Conservation (phyloP, 2,113 vertebrate genomes). For the Perca schrenkii region DNA sequence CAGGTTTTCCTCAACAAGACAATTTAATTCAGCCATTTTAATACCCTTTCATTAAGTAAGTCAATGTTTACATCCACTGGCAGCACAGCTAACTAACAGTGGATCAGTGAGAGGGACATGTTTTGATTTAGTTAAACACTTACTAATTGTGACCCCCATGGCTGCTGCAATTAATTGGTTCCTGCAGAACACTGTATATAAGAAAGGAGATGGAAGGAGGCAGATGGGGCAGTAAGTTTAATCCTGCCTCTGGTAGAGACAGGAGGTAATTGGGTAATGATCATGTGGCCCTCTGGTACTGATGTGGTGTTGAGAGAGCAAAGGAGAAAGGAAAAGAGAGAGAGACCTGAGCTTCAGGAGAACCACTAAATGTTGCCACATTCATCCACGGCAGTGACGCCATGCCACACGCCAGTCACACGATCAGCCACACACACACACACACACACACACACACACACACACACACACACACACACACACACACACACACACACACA, state of each 20-base stretch:
- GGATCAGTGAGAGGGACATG: slow-evolving; percentile 47
- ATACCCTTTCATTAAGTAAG: slow-evolving; percentile 50
- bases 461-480: background rate
- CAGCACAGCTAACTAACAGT: slow-evolving; percentile 20
- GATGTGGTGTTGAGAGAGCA: slow-evolving; percentile 76
- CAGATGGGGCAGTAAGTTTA: slow-evolving; percentile 60
- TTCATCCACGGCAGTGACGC: slow-evolving; percentile 73
- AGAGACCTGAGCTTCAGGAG: slow-evolving; percentile 70
- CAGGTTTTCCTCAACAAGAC: slow-evolving; percentile 16
- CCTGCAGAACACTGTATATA: slow-evolving; percentile 50
- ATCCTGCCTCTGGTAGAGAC: slow-evolving; percentile 62
- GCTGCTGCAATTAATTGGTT: slow-evolving; percentile 73
- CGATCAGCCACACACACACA: slow-evolving; percentile 43
- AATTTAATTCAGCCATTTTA: background rate
- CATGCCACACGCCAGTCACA: slow-evolving; percentile 71
- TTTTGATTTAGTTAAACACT: slow-evolving; percentile 75
- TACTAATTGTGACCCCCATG: slow-evolving; percentile 74
- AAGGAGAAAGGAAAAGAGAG: slow-evolving; percentile 72
- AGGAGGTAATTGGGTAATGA: slow-evolving; percentile 76
- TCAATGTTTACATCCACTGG: slow-evolving; percentile 53
- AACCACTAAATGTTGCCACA: slow-evolving; percentile 84
- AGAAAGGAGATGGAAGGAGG: slow-evolving; percentile 46
- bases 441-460: slow-evolving; percentile 18
- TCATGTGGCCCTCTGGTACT: slow-evolving; percentile 70
- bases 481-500: slow-evolving; percentile 31